Evolutionary conservation across 2,888 invertebrate genomes (phyloP).

Genomic region (Epicampocera succincta): DNA sequence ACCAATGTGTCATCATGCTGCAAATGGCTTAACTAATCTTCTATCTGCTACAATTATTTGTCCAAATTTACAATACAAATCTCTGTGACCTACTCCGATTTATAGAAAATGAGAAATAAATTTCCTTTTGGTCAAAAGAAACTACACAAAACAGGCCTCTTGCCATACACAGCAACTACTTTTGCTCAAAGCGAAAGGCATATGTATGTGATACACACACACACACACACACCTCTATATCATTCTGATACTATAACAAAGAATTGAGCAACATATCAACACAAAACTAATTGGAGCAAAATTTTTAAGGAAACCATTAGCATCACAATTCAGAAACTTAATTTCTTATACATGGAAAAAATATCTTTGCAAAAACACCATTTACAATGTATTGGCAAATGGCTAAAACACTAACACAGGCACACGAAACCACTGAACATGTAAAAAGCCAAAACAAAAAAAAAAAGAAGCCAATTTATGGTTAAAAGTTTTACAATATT

Average conservation of each 20-base stretch:
- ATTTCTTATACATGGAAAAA: slow-evolving; percentile 13
- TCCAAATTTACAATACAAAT: slow-evolving; percentile 15
- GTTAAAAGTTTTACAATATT: slow-evolving; percentile 14
- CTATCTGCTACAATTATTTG: slow-evolving; percentile 27
- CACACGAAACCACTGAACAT: neutral
- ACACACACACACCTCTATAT: neutral
- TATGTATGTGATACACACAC: neutral
- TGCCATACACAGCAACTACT: neutral
- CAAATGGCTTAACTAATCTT: too few relatives aligned
- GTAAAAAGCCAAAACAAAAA: too few relatives aligned
- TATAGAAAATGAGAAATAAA: slow-evolving; percentile 32
- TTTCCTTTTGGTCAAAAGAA: slow-evolving; percentile 18
- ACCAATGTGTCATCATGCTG: neutral
- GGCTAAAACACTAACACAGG: neutral
- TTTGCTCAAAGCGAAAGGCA: neutral
- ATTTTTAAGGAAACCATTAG: slow-evolving; percentile 56
- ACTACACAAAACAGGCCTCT: slow-evolving; percentile 5
- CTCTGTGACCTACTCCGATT: slow-evolving; percentile 16
- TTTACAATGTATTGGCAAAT: neutral
- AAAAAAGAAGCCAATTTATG: slow-evolving; percentile 18
- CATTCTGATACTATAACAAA: too few relatives aligned
- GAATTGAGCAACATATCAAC: slow-evolving; percentile 6
- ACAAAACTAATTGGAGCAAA: slow-evolving; percentile 56
- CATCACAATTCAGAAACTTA: slow-evolving; percentile 31
- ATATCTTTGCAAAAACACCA: neutral